Conservation (phyloP, 2,113 vertebrate species). For the Crocuta crocuta region DNA sequence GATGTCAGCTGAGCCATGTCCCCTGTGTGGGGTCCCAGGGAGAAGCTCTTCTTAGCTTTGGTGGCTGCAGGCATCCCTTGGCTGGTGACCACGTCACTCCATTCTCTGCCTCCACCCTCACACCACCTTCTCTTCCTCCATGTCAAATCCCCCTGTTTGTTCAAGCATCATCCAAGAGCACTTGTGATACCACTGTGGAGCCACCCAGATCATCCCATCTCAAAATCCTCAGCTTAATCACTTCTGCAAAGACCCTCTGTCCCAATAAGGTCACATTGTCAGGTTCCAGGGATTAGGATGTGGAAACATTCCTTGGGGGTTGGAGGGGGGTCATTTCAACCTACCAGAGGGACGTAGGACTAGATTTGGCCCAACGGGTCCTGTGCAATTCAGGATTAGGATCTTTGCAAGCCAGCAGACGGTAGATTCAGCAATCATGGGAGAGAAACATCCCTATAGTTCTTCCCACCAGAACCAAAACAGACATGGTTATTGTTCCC, state of each 20-base stretch:
- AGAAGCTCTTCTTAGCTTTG: not conserved
- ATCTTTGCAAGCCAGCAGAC: not conserved
- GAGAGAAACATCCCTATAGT: not conserved
- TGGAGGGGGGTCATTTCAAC: not conserved
- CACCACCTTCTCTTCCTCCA: not conserved
- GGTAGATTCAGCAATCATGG: accelerated
- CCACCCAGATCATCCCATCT: not conserved
- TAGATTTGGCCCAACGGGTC: not conserved
- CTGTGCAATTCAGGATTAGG: not conserved
- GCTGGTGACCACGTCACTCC: not conserved
- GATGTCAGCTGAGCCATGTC: not conserved
- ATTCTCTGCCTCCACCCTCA: not conserved
- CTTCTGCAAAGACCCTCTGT: not conserved
- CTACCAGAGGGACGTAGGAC: not conserved
- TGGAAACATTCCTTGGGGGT: not conserved
- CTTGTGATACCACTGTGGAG: not conserved
- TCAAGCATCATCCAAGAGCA: not conserved
- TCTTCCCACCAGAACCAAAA: not conserved
- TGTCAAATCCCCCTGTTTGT: not conserved
- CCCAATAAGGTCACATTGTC: not conserved
- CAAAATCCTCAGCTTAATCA: not conserved
- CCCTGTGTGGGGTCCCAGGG: not conserved
- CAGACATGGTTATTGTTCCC: accelerated
- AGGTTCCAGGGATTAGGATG: not conserved
- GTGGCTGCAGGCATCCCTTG: not conserved